These are phyloP conservation scores for Oryzias javanicus DNA, from an alignment of 2,113 vertebrate genomes.

Conservation along the genomic window DNA sequence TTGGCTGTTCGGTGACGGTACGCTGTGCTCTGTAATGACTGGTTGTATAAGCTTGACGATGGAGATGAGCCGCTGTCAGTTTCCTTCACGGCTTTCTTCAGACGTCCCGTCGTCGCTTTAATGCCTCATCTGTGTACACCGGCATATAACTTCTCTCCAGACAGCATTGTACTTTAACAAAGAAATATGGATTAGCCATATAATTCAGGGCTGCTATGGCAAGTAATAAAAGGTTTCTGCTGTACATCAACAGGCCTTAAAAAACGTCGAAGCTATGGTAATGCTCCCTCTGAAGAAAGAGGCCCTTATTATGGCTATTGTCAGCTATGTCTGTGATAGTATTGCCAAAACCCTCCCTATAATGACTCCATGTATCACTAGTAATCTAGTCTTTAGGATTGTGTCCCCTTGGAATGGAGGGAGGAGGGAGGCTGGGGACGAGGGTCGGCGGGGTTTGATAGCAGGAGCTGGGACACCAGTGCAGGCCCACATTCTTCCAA, in stretches of 20 bases:
- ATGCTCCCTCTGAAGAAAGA: conserved; percentile 61
- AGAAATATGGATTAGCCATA: conserved; percentile 41
- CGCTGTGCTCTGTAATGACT: conserved; percentile 32
- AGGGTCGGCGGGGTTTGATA: conserved; percentile 59
- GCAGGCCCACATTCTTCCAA: conserved; percentile 69
- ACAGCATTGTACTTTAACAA: conserved; percentile 30
- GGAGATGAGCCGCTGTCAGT: neutral
- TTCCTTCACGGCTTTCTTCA: neutral
- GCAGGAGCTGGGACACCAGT: conserved; percentile 51
- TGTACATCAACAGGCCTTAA: conserved; percentile 56
- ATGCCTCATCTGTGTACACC: conserved; percentile 30
- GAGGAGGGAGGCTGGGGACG: conserved; percentile 46
- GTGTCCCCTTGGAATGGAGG: conserved; percentile 66
- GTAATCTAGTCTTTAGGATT: conserved; percentile 79
- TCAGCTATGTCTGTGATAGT: conserved; percentile 62
- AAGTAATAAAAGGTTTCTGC: conserved; percentile 56
- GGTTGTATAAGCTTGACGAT: conserved; percentile 10
- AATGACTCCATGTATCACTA: conserved; percentile 77
- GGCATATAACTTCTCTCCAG: conserved; percentile 40
- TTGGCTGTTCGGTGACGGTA: conserved; percentile 22
- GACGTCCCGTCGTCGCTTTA: conserved; percentile 19
- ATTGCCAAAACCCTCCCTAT: conserved; percentile 70
- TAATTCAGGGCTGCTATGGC: conserved; percentile 38
- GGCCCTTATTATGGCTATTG: conserved; percentile 66
- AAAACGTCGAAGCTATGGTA: conserved; percentile 52